Base-by-base conservation (phyloP, 2,113 vertebrate species). In the Pandion haliaetus region DNA sequence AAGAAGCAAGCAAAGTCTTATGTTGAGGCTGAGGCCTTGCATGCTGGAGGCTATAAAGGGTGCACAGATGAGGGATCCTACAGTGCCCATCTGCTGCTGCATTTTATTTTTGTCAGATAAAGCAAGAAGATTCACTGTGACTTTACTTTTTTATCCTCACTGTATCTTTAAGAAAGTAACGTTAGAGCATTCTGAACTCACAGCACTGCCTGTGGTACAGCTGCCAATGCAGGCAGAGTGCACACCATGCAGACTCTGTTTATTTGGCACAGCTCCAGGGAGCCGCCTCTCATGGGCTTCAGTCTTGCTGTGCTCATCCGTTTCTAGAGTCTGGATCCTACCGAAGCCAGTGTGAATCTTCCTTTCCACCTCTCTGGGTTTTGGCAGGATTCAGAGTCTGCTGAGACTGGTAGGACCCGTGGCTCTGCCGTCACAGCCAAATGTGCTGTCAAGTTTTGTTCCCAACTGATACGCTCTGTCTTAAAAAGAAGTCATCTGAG, bases 391-490 rank as follows among this genome's bases (percentile, higher is more conserved):
- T 62, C 2, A 1, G 49, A 61, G 24, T 52, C 59, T 44, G 26
- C 13, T 79, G 59, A 69, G 26, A 57, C 84, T 29, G 42, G 13
- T 36, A 52, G 44, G 55, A 58, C 15, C 44, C 6, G 24, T 10
- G 17, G 25, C 8, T 88, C 69, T 65, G 38, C 34, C 69, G 55
- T 62, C 25, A 42, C 34, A 73, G 66, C 15, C 36, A 52, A 73
- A 42, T 3, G 1, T 7, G 16, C n/a, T 26, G 44, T 52, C 34
- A 58, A 13, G 11, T 82, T 77, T 85, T 89, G n/a, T 38, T n/a
- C 31, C 31, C 38, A 82, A 3, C 2, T 31, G 52, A 47, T 31
- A 54, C 0, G 0, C 5, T 47, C 29, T 55, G 10, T 80, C 29
- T 76, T 42, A 63, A 58, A 82, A 67, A 59, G 29, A 73, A 45